Evolutionary conservation across 2,113 vertebrate genomes (phyloP), one percentile per base, ranked within the genome.

Genomic region (Plotosus lineatus): DNA sequence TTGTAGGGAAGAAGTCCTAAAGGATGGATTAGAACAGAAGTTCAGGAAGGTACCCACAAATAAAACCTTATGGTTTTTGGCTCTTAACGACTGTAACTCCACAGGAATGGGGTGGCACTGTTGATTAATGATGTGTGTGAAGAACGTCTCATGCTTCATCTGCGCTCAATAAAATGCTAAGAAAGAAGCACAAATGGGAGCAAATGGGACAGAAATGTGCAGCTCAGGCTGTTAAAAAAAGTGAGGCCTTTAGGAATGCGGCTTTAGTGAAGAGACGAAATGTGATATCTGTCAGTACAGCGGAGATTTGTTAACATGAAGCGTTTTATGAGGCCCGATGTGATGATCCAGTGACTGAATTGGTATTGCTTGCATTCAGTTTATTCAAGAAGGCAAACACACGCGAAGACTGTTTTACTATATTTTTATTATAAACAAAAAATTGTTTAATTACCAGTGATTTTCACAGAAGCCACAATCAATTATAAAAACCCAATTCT

Each of bases 51-150:
- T 77, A 66, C 79, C 56, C 40, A 55, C 75, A 75, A 75, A 68
- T 72, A 81, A 74, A 86, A 78, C 69, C 48, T 56, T 65, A 77
- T 83, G 78, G 73, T 75, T 78, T 77, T 81, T 83, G 81, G 56
- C 69, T 21, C 36, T 79, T 2, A 31, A 46, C 44, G 19, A 61
- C 23, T 51, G 19, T 15, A 61, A 19, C 31, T 48, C 15, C 78
- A 36, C 56, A 46, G 55, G 26, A 55, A 65, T 68, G 40, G 44
- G 42, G 56, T 83, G 80, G 60, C 68, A 85, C 48, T 79, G 10
- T 31, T 82, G 63, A 69, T 76, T 4, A 78, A 74, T 74, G 46
- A 74, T 66, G 46, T 83, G 60, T 44, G n/a, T 73, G 26, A 56
- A 56, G 48, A 53, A 77, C 33, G 75, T 56, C 40, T 40, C 28